Evolutionary conservation across 1,140 invertebrate genomes (phyloP).

Genomic region (Theocolax elegans): DNA sequence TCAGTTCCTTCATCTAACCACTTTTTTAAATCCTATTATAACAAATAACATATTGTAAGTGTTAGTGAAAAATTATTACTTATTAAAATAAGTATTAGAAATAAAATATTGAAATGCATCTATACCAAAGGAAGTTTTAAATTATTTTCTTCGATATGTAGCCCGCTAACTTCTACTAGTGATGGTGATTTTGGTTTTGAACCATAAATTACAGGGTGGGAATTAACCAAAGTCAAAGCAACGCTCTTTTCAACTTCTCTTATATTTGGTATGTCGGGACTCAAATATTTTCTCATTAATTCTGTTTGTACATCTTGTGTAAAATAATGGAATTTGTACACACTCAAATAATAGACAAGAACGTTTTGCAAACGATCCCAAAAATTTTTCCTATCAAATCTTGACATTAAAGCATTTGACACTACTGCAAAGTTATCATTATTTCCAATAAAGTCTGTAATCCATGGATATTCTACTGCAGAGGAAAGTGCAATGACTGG

Average conservation of each 20-base stretch:
- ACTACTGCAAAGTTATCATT: conserved; percentile 66
- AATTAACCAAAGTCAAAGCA: conserved; percentile 59
- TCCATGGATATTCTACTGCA: conserved; percentile 71
- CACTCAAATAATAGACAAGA: conserved; percentile 26
- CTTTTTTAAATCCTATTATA: conserved; percentile 72
- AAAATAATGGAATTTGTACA: background rate
- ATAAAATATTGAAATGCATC: too few relatives aligned
- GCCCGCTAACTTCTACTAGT: conserved; percentile 62
- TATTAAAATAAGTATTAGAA: too few relatives aligned
- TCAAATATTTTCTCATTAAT: conserved; percentile 48
- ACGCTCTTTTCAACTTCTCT: conserved; percentile 55
- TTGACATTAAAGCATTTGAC: conserved; percentile 10
- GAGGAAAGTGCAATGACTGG: conserved; percentile 68
- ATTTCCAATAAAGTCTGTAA: conserved; percentile 69
- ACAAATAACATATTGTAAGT: too few relatives aligned
- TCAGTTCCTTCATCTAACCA: conserved; percentile 75
- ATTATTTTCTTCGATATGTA: conserved; percentile 57
- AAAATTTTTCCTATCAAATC: conserved; percentile 24
- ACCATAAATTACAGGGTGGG: conserved; percentile 54
- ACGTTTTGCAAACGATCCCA: conserved; percentile 61
- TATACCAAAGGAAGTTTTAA: conserved; percentile 42
- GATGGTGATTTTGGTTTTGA: conserved; percentile 56
- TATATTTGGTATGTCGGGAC: conserved; percentile 44
- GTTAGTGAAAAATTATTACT: too few relatives aligned
- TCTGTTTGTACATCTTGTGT: conserved; percentile 55